These are phyloP conservation scores for Polyommatus iphigenia DNA, from an alignment of 2,888 invertebrate species.

Conservation along the genomic window DNA sequence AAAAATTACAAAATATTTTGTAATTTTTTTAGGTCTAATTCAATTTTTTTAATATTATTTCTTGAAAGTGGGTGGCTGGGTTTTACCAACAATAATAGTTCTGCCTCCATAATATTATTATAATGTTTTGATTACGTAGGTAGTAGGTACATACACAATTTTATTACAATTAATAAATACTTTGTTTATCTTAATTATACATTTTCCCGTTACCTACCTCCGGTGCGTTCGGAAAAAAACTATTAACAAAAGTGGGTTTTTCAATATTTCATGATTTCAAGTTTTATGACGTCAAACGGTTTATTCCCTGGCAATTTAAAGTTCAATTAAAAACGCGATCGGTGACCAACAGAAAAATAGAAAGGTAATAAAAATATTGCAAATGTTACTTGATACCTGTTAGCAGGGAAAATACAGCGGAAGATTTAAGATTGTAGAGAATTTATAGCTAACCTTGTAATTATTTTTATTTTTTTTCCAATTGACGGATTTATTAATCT, in stretches of 20 bases:
- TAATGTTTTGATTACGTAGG: not conserved
- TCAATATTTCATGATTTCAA: constrained; percentile 23
- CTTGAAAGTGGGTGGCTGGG: not conserved
- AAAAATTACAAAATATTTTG: too few species aligned
- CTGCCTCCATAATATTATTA: not conserved
- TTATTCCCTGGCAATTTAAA: constrained; percentile 7
- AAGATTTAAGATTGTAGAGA: not conserved
- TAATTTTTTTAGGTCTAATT: too few species aligned
- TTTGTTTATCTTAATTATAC: not conserved
- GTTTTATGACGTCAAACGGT: constrained; percentile 12
- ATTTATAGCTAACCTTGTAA: constrained; percentile 1
- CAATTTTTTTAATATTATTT: too few species aligned
- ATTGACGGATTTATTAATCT: not conserved
- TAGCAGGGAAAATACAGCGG: not conserved
- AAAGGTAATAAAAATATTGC: constrained; percentile 5
- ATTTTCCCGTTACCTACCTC: not conserved
- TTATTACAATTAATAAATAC: not conserved
- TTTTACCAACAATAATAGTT: not conserved
- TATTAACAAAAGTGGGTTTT: constrained; percentile 21
- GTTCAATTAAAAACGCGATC: not conserved
- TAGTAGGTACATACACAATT: not conserved
- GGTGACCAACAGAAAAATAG: not conserved
- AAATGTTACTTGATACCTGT: not conserved
- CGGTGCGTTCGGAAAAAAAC: not conserved
- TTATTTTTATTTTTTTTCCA: not conserved